Base-by-base conservation (phyloP, 2,888 invertebrate species). In the Danaus chrysippus region DNA sequence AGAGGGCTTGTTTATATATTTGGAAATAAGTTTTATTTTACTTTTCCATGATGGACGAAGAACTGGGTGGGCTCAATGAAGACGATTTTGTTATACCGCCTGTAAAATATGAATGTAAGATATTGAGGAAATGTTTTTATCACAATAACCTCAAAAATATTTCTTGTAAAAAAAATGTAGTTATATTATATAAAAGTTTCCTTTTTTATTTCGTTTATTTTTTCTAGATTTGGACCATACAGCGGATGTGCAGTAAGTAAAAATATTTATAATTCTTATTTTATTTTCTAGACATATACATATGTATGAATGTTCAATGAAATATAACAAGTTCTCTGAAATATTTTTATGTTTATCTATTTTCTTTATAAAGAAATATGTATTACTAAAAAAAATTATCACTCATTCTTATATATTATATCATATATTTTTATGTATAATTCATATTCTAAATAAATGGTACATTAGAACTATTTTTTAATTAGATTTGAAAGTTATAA, bases 191-290 rank as follows among this genome's bases (percentile, higher is more conserved):
- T 10, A 11, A n/a, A 17, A 17, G 49, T 49, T 11, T 10, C 15
- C 17, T 46, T 61, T 58, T 43, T 57, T 53, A 56, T 56, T 42
- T 52, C 34, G 13, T 13, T 23, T 15, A 67, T 69, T n/a, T 65
- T 64, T 73, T 93, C 67, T 91, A 97, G 97, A 97, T 93, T 91
- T 99, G 82, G 99, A 99, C 80, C 99, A 99, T 82, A 98, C 99
- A 42, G 99, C 99, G 15, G 99, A 99, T 91, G 97, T 99, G n/a
- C 99, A 99, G 96, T 98, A 92, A 95, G 97, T 95, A 15, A 10
- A 54, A 12, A 13, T 12, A 42, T 56, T 56, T 56, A 1, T 2
- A 10, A 42, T 13, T 13, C 9, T 42, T 56, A 9, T 10, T n/a
- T 56, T 56, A 55, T 3, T 56, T 56, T 42, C 5, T 54, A 10